A percentile compares a stretch with the other conserved stretches of the same genome.
phyloP scores from a whole-genome alignment of 2,888 invertebrate species.

The Thera obeliscata region DNA sequence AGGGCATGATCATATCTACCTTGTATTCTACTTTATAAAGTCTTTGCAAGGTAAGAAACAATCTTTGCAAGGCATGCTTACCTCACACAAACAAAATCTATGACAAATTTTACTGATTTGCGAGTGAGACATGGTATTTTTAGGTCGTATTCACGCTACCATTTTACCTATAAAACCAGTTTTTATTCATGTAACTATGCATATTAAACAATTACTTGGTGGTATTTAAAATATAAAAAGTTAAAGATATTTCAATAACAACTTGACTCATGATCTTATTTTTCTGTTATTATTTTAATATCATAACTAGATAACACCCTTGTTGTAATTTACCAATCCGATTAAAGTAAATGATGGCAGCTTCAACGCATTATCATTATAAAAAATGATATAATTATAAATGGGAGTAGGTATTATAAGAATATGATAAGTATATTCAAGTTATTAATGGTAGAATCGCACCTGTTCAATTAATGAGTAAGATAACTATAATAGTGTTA shows the following conservation, averaged over 20 bases:
- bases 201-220: slow-evolving; percentile 17
- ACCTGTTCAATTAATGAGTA: slow-evolving; percentile 28
- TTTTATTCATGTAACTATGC: slow-evolving; percentile 5
- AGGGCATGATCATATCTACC: slow-evolving; percentile 9
- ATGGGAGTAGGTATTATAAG: slow-evolving; percentile 5
- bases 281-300: slow-evolving; percentile 51
- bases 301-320: slow-evolving; percentile 51
- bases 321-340: slow-evolving; percentile 34
- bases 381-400: slow-evolving; percentile 21
- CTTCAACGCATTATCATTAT: slow-evolving; percentile 26
- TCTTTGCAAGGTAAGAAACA: slow-evolving; percentile 1
- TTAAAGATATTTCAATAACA: slow-evolving; percentile 52
- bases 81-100: too few species aligned
- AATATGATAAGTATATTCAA: slow-evolving; percentile 1
- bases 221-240: not conserved
- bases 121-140: too few species aligned
- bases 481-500: slow-evolving; percentile 20
- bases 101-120: too few species aligned
- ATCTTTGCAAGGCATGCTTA: not conserved
- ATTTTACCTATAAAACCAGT: too few species aligned
- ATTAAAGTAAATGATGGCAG: slow-evolving; percentile 28
- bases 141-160: too few species aligned
- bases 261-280: slow-evolving; percentile 38
- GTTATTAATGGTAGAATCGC: slow-evolving; percentile 17
- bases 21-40: slow-evolving; percentile 8